Percentiles rank a stretch among this genome's conserved stretches.
Conservation (phyloP, 1,140 invertebrate genomes). For the Cherax quadricarinatus region DNA sequence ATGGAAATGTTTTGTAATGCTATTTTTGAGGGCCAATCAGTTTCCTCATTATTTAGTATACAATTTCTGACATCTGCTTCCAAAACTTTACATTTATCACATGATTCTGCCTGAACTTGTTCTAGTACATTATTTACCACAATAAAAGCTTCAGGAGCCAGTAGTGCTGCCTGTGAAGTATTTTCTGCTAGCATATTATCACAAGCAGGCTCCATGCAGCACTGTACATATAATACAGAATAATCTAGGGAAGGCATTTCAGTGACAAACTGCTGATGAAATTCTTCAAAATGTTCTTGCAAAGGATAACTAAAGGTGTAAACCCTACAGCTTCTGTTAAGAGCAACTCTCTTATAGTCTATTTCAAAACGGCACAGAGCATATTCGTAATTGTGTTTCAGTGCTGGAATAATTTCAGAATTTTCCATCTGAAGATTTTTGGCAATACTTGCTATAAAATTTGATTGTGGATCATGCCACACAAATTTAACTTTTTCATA, state of each 20-base stretch:
- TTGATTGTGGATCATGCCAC: neutral
- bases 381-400: conserved; percentile 64
- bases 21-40: neutral
- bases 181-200: neutral
- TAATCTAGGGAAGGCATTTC: conserved; percentile 11
- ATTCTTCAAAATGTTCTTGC: conserved; percentile 17
- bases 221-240: neutral
- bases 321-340: conserved; percentile 3
- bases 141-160: neutral
- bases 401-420: neutral
- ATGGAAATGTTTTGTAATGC: neutral
- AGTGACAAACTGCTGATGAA: conserved; percentile 4
- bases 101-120: neutral
- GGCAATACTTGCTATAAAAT: neutral
- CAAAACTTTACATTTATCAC: neutral
- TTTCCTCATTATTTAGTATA: neutral
- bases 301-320: conserved; percentile 2
- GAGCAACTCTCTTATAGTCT: conserved; percentile 32
- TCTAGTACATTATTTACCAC: neutral
- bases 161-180: neutral
- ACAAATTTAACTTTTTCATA: neutral
- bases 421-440: conserved; percentile 2
- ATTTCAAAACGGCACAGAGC: conserved; percentile 63
- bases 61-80: neutral
- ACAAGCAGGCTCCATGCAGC: neutral